Base-by-base conservation (phyloP, 92 coral and sea anemone genomes). In the Actinostola sp. region DNA sequence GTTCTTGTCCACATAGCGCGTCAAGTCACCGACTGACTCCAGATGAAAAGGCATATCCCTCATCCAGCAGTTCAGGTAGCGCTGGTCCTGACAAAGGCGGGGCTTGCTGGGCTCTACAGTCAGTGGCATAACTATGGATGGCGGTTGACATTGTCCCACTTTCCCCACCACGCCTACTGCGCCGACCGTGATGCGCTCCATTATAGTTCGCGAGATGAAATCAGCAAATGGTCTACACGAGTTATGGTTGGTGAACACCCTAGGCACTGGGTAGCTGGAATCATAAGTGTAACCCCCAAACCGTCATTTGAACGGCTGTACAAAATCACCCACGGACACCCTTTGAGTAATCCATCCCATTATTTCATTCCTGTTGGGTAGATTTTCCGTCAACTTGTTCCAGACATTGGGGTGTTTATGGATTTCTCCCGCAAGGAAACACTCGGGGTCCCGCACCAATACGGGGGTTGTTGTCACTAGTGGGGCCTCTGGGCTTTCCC, bases 71-170 rank as follows among this genome's bases (percentile, higher is more conserved):
- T 79, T 79, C 11, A 79, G 41, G 42, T 70, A 78, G 20, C 84
- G 79, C 38, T 58, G 63, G 84, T 71, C 78, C 61, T 71, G 79
- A 71, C 84, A 79, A 0, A 70, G 63, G 25, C 84, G 31, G 1
- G 72, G 71, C 49, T 79, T 79, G 53, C 33, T 61, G 7, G 78
- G 84, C 58, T 79, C 72, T 3, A 70, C 63, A 26, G 84, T 79
- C 28, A 79, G 63, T n/a, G 84, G 84, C 78, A 71, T 58, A n/a
- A 71, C 84, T 10, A 71, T 31, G 19, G 9, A 24, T 0, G 78
- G 71, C 20, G 79, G 41, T 0, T 24, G 25, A 16, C 14, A 17
- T 15, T 62, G 58, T 0, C 61, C 63, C 16, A 75, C 73, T n/a
- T 21, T 31, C 1, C 71, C 72, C 42, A 61, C 72, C 44, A 75